Base-by-base conservation (phyloP, 1,140 invertebrate genomes). In the Zaprionus inermis region DNA sequence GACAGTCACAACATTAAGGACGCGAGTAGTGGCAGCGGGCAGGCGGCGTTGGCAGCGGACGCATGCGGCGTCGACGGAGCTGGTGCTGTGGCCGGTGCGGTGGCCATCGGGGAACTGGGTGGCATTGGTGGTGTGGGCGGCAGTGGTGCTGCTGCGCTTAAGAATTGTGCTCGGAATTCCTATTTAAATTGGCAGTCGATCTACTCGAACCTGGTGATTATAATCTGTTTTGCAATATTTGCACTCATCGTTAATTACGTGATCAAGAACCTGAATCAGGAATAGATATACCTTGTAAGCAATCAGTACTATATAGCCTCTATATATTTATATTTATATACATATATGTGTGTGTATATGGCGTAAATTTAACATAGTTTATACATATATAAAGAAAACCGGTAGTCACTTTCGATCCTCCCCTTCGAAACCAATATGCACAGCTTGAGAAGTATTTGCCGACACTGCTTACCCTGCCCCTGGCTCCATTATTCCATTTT, bases 181-280 rank as follows among this genome's bases (percentile, higher is more conserved):
- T 91, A 90, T 79, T 67, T 86, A 68, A 92, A 91, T 78, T 92
- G 91, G 91, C 91, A 92, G 66, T 90, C 91, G 34, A 74, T 92
- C 18, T 92, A 90, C 73, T 88, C 90, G 65, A 92, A 92, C 72
- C 69, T 92, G 72, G 83, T 92, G 73, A 91, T 92, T 69, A 72
- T 92, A 46, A 90, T 92, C 76, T 88, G 90, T 64, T 92, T 92
- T 91, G 82, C 88, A 77, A 92, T 92, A 81, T 92, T 92, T 79
- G 88, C 90, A 58, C 78, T 92, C 72, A 90, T 92, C 77, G 91
- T 92, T 78, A 92, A 92, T 85, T 92, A 92, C 81, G 85, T 92
- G 76, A 81, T 92, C 70, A 92, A 92, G 58, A 92, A 91, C 91
- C 79, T 92, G 72, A 92, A 92, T 86, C 89, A 92, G 85, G 91